Base-by-base conservation (phyloP, 2,113 vertebrate species). In the Apodemus speciosus region DNA sequence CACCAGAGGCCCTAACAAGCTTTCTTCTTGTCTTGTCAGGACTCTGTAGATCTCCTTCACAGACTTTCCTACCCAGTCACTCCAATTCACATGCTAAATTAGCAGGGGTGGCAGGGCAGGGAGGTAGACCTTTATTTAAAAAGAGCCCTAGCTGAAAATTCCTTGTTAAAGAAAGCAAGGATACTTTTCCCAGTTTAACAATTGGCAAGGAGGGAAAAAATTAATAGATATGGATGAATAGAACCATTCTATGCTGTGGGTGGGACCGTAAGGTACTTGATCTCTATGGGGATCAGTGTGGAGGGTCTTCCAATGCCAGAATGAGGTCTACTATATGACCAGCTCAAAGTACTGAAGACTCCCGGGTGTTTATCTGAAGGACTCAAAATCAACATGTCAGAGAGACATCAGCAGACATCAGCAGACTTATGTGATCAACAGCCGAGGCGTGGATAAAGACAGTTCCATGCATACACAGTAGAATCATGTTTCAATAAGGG, bases 51-150 rank as follows among this genome's bases (percentile, higher is more conserved):
- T 73, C 68, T 96, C 69, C 94, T 49, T 95, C 93, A 96, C 88
- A 97, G 92, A 58, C 51, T 40, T 68, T 80, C n/a, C 49, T 21
- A 13, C 88, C 88, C 60, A 0, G 1, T 76, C 49, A 75, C 95
- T 92, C 85, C 15, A 13, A 68, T 88, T 72, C 94, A 88, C 92
- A 91, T 88, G 93, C 64, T 90, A 97, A 93, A 94, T 95, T 94
- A 68, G 20, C 11, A 60, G 58, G 21, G 23, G 21, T 7, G 38
- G 0, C 9, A 5, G 14, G 81, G 92, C 77, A 77, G 11, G 25
- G 27, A 1, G 13, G 53, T 16, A 32, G 27, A 62, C 88, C 38
- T 30, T 86, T 85, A 72, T 90, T 0, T 0, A 60, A 83, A 75
- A 3, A 75, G 60, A 96, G 35, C 43, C 86, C 60, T 51, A 95